Evolutionary conservation across 2,888 invertebrate species (phyloP), one percentile per base, ranked within the genome.

Genomic region (Heliconius erato): DNA sequence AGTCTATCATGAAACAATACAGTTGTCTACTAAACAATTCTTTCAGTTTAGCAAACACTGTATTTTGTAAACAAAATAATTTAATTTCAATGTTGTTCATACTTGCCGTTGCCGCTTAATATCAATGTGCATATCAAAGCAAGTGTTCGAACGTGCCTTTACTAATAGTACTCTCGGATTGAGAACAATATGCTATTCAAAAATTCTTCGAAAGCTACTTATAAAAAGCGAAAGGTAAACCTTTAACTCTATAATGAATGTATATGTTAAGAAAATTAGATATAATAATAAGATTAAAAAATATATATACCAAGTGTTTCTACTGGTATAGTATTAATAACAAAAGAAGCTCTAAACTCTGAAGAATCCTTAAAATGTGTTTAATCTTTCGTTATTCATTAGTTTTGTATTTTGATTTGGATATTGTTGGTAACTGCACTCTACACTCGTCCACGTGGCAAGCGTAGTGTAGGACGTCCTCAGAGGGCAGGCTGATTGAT

Each of bases 51-150:
- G 69, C 81, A 77, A 63, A 77, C 44, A 69, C 71, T 77, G 32
- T 26, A 28, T 59, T 77, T 74, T 77, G 59, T 63, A 76, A 81
- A 81, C 77, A 81, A 54, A 32, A 77, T 77, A 19, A 44, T 26
- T 71, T 59, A 19, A 28, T 35, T 59, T 16, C 23, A 44, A 81
- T 16, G 44, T 26, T 23, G 26, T 49, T 23, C 26, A 32, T 44
- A 74, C 32, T 67, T 16, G n/a, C 7, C 40, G 16, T 67, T 19
- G 12, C 7, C 28, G 5, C 26, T 71, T n/a, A 32, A 32, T 28
- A 32, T 71, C 81, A 44, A 88, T 88, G 87, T 87, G 87, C 65
- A 74, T 86, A 26, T 59, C 86, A 49, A 86, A 85, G 44, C 79
- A 82, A 72, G 35, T 86, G 16, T 80, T 82, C 28, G 81, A 77